Evolutionary conservation across 2,888 invertebrate genomes (phyloP), one percentile per base, ranked within the genome.

Genomic region (Philereme transversata): DNA sequence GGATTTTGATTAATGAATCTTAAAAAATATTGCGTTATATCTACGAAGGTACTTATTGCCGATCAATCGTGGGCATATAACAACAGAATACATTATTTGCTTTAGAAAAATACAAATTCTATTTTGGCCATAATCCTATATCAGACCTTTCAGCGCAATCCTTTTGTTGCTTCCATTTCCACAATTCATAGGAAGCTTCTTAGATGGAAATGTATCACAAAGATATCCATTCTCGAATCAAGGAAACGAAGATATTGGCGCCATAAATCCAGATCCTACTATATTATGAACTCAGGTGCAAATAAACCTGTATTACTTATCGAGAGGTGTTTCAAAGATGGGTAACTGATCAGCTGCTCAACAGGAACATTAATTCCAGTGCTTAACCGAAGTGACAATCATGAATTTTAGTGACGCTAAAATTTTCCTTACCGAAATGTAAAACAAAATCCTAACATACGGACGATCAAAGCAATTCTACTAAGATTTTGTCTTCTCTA

Each of bases 221-320:
- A 59, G 38, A 51, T 50, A 36, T 52, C 43, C 43, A 61, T 57
- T 68, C 41, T 65, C 61, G 62, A 55, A 49, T 64, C 55, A 52
- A 65, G 48, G 62, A 67, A 62, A 68, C 53, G 64, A 53, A 67
- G 60, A 65, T 67, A 68, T 67, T 60, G 56, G 57, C 47, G 51
- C 63, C 58, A 69, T 73, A 68, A 71, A 72, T 73, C 52, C 64
- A 65, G 54, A 61, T 55, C 62, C 60, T 58, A 36, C 55, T 56
- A 60, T 40, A 57, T 53, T 57, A 62, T 52, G 50, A 63, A 61
- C 67, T 58, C 68, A 76, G 71, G 68, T 73, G 67, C 57, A 65
- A 60, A 55, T 47, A 55, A 55, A 51, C 50, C 41, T 40, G 4
- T 66, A 63, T 51, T 53, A 54, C 54, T 49, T 54, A 59, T 54